A percentile compares a stretch with the other conserved stretches of the same genome.
These are phyloP conservation scores for Chrysina gloriosa DNA, from an alignment of 2,888 invertebrate genomes.

Conservation along the genomic window DNA sequence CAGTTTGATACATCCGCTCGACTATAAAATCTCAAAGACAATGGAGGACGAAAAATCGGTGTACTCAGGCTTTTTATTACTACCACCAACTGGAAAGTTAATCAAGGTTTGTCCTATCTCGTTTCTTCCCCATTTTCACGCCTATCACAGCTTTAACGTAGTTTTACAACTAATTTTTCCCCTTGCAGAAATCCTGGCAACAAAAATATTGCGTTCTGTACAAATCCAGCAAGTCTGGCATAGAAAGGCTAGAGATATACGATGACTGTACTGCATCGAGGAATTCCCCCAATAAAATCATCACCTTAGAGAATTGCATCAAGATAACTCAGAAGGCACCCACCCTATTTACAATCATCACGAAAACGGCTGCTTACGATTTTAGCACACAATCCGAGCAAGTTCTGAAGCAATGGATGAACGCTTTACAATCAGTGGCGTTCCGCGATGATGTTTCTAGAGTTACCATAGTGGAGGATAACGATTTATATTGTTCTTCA, in stretches of 20 bases:
- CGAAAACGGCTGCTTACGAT: constrained; percentile 73
- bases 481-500: constrained; percentile 88
- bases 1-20: not conserved
- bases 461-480: constrained; percentile 81
- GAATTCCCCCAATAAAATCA: constrained; percentile 76
- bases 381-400: constrained; percentile 76
- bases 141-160: too few species aligned
- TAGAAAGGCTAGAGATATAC: constrained; percentile 86
- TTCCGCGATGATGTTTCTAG: constrained; percentile 76
- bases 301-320: constrained; percentile 88
- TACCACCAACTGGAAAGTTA: constrained; percentile 84
- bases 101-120: constrained; percentile 70
- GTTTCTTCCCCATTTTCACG: constrained; percentile 23
- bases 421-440: constrained; percentile 82
- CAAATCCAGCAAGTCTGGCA: constrained; percentile 85
- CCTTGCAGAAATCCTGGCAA: constrained; percentile 85
- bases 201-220: constrained; percentile 83
- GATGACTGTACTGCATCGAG: constrained; percentile 74
- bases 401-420: constrained; percentile 82
- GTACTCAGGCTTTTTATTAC: constrained; percentile 79
- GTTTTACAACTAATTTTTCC: too few species aligned
- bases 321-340: constrained; percentile 78
- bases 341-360: constrained; percentile 76
- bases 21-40: not conserved
- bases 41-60: constrained; percentile 83